Conservation (phyloP, 2,113 vertebrate genomes). For the Myrmophylax atrothorax region DNA sequence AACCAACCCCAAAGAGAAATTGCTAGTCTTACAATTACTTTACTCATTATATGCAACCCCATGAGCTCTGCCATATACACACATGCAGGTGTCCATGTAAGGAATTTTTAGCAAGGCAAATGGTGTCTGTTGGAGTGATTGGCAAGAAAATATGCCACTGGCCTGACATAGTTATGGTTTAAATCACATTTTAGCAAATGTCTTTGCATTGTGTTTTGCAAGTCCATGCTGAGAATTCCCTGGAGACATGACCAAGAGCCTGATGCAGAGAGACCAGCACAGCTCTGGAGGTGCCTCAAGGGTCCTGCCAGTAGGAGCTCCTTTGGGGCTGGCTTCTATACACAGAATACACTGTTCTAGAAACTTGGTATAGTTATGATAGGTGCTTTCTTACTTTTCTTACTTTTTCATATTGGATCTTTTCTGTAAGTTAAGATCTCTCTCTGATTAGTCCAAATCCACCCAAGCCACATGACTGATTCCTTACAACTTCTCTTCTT, state of each 20-base stretch:
- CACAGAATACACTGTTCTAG: background rate
- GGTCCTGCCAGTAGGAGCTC: background rate
- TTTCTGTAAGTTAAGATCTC: background rate
- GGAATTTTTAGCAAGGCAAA: background rate
- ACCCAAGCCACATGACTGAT: background rate
- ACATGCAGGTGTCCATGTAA: background rate
- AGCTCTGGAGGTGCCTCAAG: background rate
- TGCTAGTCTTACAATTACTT: background rate
- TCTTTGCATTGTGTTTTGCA: background rate
- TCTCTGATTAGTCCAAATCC: background rate
- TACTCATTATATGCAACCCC: background rate
- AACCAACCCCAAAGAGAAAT: background rate
- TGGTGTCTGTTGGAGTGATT: background rate
- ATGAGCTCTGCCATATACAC: background rate
- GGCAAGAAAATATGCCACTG: background rate
- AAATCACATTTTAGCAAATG: background rate
- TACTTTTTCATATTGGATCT: background rate
- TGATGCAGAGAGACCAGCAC: background rate
- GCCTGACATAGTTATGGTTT: background rate
- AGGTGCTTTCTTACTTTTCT: background rate
- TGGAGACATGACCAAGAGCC: background rate
- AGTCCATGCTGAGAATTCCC: background rate
- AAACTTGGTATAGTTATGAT: background rate
- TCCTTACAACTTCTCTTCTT: background rate
- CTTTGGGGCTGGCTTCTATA: accelerated